Conservation (phyloP, 2,888 invertebrate species). For the Trachelus iudaicus region DNA sequence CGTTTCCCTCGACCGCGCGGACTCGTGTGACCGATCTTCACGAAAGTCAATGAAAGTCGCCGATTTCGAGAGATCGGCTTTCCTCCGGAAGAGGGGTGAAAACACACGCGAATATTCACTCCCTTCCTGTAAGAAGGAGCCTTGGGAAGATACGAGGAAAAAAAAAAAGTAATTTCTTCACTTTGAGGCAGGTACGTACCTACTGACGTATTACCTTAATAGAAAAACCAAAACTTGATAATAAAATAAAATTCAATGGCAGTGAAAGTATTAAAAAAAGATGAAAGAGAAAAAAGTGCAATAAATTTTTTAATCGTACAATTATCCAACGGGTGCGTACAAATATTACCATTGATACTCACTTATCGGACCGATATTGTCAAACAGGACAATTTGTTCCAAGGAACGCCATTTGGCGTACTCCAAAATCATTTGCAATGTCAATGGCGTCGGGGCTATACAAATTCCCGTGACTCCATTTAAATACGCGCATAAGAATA, state of each 20-base stretch:
- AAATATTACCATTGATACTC: constrained; percentile 16
- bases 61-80: not conserved
- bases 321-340: not conserved
- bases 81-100: not conserved
- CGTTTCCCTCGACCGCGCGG: constrained; percentile 60
- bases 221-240: too few relatives aligned
- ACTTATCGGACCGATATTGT: constrained; percentile 63
- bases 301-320: not conserved
- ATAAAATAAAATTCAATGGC: not conserved
- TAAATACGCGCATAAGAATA: not conserved
- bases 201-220: too few relatives aligned
- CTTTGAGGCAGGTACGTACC: not conserved
- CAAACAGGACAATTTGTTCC: constrained; percentile 68
- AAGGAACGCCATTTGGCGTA: constrained; percentile 70
- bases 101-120: not conserved
- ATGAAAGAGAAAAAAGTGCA: not conserved
- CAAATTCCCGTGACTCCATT: constrained; percentile 9
- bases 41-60: not conserved
- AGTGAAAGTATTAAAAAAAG: too few relatives aligned
- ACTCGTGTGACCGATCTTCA: constrained; percentile 49
- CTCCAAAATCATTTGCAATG: constrained; percentile 68
- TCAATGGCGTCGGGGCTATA: constrained; percentile 48
- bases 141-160: not conserved
- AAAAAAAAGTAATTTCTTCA: not conserved
- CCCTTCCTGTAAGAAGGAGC: not conserved